Evolutionary conservation across 2,113 vertebrate genomes (phyloP).

Genomic region (Haemorhous mexicanus): DNA sequence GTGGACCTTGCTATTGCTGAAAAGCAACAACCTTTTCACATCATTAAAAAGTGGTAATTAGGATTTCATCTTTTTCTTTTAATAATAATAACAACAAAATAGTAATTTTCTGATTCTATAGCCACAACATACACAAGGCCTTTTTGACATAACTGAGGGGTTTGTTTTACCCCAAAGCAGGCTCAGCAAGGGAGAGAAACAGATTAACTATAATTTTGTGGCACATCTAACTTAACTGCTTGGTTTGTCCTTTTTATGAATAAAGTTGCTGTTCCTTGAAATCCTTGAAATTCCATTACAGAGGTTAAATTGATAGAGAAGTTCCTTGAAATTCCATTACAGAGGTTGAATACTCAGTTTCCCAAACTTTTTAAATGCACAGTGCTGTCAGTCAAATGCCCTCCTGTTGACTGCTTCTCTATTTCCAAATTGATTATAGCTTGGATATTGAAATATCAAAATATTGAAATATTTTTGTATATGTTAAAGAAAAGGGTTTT

Average conservation of each 20-base stretch:
- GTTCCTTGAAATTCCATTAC: background rate
- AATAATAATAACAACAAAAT: no score
- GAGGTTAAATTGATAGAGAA: background rate
- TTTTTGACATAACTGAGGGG: background rate
- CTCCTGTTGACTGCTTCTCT: background rate
- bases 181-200: background rate
- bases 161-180: background rate
- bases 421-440: background rate
- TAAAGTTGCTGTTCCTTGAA: background rate
- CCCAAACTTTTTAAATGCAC: background rate
- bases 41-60: fast-evolving
- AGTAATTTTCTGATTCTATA: background rate
- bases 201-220: background rate
- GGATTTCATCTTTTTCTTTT: background rate
- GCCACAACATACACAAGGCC: fast-evolving
- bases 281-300: background rate
- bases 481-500: fast-evolving
- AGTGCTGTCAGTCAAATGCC: fast-evolving
- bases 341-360: background rate
- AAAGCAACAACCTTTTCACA: background rate
- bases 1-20: background rate
- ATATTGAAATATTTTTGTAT: background rate
- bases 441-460: background rate
- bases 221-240: background rate
- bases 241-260: background rate